phyloP scores from a whole-genome alignment of 2,797 vertebrate species.

The Melanotaenia trifasciata region DNA sequence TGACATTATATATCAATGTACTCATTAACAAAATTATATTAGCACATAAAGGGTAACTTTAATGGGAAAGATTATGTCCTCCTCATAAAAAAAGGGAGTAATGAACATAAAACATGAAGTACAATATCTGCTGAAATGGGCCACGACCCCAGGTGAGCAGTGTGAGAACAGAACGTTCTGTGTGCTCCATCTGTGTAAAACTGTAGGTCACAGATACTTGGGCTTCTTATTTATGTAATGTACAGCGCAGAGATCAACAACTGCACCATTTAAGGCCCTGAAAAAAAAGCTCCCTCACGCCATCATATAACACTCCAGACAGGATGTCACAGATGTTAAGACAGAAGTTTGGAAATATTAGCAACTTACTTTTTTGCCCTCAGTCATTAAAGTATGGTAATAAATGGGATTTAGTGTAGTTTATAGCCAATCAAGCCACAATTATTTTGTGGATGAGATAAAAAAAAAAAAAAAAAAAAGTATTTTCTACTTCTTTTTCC shows the following conservation, averaged over 20 bases:
- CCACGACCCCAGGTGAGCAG: constrained; percentile 13
- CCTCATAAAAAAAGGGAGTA: constrained; percentile 14
- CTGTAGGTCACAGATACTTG: constrained; percentile 46
- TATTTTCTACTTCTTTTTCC: constrained; percentile 22
- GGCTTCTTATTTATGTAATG: constrained; percentile 48
- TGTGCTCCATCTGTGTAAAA: constrained; percentile 35
- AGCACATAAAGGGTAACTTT: constrained; percentile 3
- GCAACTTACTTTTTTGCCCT: not conserved
- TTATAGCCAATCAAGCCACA: constrained; percentile 1
- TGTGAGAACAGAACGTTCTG: constrained; percentile 55
- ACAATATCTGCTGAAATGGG: constrained; percentile 27
- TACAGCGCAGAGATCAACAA: constrained; percentile 44
- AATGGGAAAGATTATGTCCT: not conserved
- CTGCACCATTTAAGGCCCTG: constrained; percentile 51
- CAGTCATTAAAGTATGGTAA: not conserved
- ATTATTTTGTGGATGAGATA: constrained; percentile 13
- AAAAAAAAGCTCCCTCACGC: constrained; percentile 21
- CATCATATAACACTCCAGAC: constrained; percentile 9
- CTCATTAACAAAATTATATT: constrained; percentile 1
- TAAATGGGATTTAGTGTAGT: not conserved
- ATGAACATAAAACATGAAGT: constrained; percentile 16
- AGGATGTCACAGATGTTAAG: constrained; percentile 22
- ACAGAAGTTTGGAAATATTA: not conserved
- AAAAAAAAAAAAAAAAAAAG: constrained; percentile 4
- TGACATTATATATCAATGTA: not conserved